Evolutionary conservation across 2,888 invertebrate genomes (phyloP).

Genomic region (Allolobophora icterica): DNA sequence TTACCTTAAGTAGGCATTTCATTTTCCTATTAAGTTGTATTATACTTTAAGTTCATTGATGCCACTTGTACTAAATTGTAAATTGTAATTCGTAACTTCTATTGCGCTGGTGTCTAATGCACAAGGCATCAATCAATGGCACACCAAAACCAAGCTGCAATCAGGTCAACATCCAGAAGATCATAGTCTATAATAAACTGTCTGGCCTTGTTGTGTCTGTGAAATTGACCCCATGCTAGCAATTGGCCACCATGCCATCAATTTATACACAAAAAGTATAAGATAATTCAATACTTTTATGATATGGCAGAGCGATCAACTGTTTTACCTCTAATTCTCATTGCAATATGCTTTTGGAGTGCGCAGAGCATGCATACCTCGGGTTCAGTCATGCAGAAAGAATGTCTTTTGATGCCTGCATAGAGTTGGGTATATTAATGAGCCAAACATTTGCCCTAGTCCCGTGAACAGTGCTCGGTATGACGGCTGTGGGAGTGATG

Average conservation of each 20-base stretch:
- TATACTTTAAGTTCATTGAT: background rate
- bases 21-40: background rate
- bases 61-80: background rate
- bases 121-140: no score
- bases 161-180: no score
- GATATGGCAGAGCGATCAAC: background rate
- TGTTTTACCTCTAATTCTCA: slow-evolving; percentile 3
- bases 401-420: background rate
- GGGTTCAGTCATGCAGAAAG: background rate
- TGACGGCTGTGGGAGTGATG: background rate
- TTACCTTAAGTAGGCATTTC: background rate
- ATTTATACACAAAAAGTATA: background rate
- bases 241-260: background rate
- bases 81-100: no score
- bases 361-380: background rate
- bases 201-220: background rate
- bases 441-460: background rate
- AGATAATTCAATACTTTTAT: background rate
- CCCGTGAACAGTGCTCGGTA: background rate
- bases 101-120: no score
- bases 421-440: background rate
- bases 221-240: background rate
- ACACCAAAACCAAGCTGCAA: no score
- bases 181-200: no score
- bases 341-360: background rate